A percentile compares a stretch with the other conserved stretches of the same genome.
phyloP scores from a whole-genome alignment of 1,140 invertebrate species.

The Calliphora vicina region DNA sequence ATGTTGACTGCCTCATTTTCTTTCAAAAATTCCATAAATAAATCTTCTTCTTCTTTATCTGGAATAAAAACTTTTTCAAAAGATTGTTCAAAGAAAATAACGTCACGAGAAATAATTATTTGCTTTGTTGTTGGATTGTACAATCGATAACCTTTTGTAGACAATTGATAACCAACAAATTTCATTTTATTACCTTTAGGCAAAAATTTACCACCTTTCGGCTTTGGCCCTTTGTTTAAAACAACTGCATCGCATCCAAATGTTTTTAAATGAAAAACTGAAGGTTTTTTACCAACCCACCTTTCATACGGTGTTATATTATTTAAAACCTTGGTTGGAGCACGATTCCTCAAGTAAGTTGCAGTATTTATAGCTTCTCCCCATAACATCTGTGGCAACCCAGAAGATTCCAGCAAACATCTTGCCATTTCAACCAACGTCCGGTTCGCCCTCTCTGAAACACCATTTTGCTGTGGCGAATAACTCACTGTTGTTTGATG shows the following conservation, averaged over 20 bases:
- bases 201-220: slow-evolving; percentile 46
- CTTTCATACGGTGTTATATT: slow-evolving; percentile 37
- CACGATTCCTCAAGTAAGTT: slow-evolving; percentile 38
- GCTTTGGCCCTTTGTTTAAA: slow-evolving; percentile 51
- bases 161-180: no score
- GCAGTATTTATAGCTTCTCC: slow-evolving; percentile 63
- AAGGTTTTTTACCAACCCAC: slow-evolving; percentile 43
- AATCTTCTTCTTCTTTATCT: not conserved
- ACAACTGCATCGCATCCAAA: slow-evolving; percentile 55
- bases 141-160: no score
- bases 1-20: not conserved
- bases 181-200: slow-evolving; percentile 36
- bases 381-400: slow-evolving; percentile 62
- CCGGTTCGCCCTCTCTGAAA: slow-evolving; percentile 52
- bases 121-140: no score
- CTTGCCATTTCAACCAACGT: slow-evolving; percentile 44
- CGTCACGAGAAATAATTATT: no score
- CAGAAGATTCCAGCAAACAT: slow-evolving; percentile 49
- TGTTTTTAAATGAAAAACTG: slow-evolving; percentile 51
- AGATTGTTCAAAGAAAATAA: no score
- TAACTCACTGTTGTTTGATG: slow-evolving; percentile 60
- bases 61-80: no score
- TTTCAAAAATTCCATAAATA: not conserved
- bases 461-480: slow-evolving; percentile 63
- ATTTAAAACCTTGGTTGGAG: slow-evolving; percentile 19